These are phyloP conservation scores for Leucoraja erinaceus DNA, from an alignment of 2,113 vertebrate species.

Conservation along the genomic window DNA sequence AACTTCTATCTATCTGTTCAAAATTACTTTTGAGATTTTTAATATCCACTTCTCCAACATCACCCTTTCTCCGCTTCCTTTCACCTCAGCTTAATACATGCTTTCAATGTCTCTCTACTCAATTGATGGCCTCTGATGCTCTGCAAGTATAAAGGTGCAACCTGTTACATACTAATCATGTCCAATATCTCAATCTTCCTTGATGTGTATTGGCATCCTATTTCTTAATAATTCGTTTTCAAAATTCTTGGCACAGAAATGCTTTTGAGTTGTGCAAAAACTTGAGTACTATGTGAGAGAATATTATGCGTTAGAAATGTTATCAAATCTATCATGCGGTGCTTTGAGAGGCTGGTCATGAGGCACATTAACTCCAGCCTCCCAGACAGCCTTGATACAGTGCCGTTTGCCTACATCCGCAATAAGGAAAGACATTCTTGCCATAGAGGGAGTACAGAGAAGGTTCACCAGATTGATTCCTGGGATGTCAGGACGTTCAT, in stretches of 20 bases:
- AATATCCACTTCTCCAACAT: not conserved
- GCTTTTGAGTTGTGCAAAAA: too few relatives aligned
- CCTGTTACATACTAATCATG: not conserved
- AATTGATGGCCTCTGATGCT: not conserved
- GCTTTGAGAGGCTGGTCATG: too few relatives aligned
- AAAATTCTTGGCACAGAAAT: not conserved
- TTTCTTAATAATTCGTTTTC: not conserved
- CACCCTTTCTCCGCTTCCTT: not conserved
- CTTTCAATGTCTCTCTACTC: not conserved
- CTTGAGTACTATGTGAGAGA: too few relatives aligned
- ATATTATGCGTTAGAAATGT: too few relatives aligned
- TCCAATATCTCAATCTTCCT: not conserved
- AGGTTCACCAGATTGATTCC: too few relatives aligned
- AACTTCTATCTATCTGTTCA: not conserved
- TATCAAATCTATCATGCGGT: too few relatives aligned
- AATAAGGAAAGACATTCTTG: too few relatives aligned
- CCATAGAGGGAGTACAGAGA: too few relatives aligned
- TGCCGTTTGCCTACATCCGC: too few relatives aligned
- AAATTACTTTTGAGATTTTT: not conserved
- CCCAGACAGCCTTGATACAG: too few relatives aligned
- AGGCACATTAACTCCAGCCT: too few relatives aligned
- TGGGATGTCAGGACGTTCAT: too few relatives aligned
- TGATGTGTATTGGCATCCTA: not conserved
- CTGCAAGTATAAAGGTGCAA: not conserved
- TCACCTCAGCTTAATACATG: not conserved